Evolutionary conservation across 2,113 vertebrate species (phyloP).

Genomic region (Pomatostomus ruficeps): DNA sequence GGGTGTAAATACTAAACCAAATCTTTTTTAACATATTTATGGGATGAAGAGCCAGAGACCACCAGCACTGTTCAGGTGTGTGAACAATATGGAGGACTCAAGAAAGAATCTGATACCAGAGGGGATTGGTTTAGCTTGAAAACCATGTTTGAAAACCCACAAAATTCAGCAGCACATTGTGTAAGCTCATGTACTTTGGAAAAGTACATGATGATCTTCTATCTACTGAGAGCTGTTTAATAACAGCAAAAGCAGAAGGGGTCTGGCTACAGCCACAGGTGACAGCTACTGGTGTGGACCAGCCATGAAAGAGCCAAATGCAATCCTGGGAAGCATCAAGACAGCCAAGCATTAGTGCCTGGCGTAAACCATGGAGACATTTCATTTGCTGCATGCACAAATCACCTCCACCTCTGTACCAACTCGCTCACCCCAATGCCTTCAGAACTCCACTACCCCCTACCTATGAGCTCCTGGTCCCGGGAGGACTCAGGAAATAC

Average conservation of each 20-base stretch:
- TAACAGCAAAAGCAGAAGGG: background rate
- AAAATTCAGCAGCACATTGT: background rate
- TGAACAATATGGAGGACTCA: background rate
- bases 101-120: background rate
- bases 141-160: too few species aligned
- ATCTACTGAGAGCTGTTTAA: background rate
- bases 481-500: background rate
- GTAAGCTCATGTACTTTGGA: background rate
- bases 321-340: background rate
- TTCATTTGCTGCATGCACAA: background rate
- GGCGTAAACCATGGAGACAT: background rate
- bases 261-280: background rate
- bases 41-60: background rate
- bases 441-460: background rate
- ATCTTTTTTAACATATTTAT: background rate
- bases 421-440: background rate
- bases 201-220: background rate
- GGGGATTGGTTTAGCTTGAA: background rate
- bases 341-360: background rate
- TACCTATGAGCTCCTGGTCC: background rate
- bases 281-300: background rate
- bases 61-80: background rate
- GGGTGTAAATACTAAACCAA: background rate
- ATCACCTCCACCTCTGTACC: background rate
- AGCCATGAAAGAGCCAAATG: background rate